These are phyloP conservation scores for Pseudonaja textilis DNA, from an alignment of 2,113 vertebrate genomes.

Conservation along the genomic window DNA sequence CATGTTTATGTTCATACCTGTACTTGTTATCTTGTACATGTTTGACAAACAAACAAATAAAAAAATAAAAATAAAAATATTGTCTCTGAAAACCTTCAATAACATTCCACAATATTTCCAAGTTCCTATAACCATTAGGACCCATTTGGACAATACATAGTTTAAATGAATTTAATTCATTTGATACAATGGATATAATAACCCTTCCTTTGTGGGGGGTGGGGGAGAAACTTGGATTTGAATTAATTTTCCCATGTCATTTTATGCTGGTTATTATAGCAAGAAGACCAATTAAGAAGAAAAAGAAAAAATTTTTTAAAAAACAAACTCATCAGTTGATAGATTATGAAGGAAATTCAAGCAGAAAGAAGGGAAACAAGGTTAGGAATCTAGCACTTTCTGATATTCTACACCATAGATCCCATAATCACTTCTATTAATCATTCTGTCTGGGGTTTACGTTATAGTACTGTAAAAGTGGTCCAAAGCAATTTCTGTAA, in stretches of 20 bases:
- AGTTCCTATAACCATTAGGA: background rate
- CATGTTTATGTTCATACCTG: too few relatives aligned
- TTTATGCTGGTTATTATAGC: background rate
- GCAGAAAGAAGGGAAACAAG: background rate
- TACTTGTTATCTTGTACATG: too few relatives aligned
- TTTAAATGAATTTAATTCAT: background rate
- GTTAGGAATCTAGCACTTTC: background rate
- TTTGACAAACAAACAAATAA: too few relatives aligned
- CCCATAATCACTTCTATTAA: background rate
- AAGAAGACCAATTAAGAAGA: background rate
- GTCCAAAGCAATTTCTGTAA: slow-evolving; percentile 29
- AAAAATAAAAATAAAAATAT: too few relatives aligned
- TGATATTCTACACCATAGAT: background rate
- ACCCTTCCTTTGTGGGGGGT: background rate
- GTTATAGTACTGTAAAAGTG: background rate
- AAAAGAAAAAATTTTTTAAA: background rate
- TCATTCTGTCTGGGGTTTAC: background rate
- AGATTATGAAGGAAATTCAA: background rate
- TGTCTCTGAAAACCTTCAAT: background rate
- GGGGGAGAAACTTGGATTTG: background rate
- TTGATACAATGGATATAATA: background rate
- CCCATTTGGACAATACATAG: background rate
- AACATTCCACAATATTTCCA: background rate
- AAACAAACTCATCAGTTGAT: background rate
- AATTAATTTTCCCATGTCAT: background rate